Percentiles rank a stretch among this genome's conserved stretches.
Conservation (phyloP, 2,797 vertebrate species). For the Oreortyx pictus region DNA sequence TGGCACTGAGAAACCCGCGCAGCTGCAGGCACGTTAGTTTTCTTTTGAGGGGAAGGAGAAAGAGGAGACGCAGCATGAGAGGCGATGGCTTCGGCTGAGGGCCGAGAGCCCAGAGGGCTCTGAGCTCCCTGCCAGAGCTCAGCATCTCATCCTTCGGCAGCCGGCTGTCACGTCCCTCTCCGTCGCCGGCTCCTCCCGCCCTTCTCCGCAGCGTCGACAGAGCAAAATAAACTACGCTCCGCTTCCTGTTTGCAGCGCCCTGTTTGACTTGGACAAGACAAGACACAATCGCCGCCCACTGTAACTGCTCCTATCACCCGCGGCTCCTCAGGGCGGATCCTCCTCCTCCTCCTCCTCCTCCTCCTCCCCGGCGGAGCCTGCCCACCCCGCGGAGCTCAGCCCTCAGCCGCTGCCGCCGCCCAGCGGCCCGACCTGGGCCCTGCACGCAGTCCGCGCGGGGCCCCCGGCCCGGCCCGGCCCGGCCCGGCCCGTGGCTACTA, state of each 20-base stretch:
- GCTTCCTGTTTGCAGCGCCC: not conserved
- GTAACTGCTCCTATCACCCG: not conserved
- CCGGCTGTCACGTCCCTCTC: too few relatives aligned
- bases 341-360: too few relatives aligned
- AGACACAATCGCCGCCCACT: not conserved
- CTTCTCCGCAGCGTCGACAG: not conserved
- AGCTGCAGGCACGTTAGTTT: not conserved
- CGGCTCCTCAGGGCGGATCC: rapidly evolving
- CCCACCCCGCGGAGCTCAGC: not conserved
- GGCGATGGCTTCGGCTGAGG: not conserved
- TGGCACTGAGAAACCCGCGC: not conserved
- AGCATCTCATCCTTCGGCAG: not conserved
- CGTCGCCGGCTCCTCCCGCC: not conserved
- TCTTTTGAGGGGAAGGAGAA: not conserved
- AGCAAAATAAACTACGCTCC: not conserved
- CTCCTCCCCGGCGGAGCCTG: not conserved
- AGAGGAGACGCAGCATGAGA: rapidly evolving
- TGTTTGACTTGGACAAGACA: not conserved
- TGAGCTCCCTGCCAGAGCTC: not conserved
- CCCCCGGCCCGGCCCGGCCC: too few relatives aligned
- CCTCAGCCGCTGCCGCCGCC: not conserved
- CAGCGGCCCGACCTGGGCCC: not conserved
- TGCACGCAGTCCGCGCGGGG: not conserved
- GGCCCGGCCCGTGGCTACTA: too few relatives aligned
- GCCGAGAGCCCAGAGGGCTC: not conserved